phyloP scores from a whole-genome alignment of 1,140 invertebrate species.

The Teleogryllus occipitalis region DNA sequence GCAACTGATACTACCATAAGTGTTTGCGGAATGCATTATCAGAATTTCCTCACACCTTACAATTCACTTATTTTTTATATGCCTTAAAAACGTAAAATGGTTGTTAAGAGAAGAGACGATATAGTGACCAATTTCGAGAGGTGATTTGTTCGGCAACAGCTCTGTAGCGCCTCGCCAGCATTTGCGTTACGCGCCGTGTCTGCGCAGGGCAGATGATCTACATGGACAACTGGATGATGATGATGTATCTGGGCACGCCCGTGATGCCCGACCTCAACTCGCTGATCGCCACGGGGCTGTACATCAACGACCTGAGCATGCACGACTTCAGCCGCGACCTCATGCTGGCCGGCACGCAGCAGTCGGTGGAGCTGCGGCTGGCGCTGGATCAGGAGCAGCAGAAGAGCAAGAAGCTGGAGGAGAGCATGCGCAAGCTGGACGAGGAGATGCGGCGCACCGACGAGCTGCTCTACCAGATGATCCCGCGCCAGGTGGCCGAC shows the following conservation, averaged over 20 bases:
- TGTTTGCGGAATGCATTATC: no score
- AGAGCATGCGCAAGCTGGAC: slow-evolving; percentile 91
- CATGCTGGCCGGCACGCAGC: slow-evolving; percentile 93
- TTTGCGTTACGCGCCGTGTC: no score
- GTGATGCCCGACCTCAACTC: slow-evolving; percentile 89
- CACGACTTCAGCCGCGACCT: slow-evolving; percentile 95
- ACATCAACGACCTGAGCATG: slow-evolving; percentile 96
- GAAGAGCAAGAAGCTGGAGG: slow-evolving; percentile 92
- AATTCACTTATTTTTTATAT: no score
- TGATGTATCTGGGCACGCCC: slow-evolving; percentile 92
- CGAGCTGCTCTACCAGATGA: slow-evolving; percentile 95
- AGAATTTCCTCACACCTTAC: no score
- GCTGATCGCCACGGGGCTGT: slow-evolving; percentile 80
- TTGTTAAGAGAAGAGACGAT: no score
- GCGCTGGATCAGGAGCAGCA: slow-evolving; percentile 93
- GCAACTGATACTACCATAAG: no score
- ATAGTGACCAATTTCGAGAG: no score
- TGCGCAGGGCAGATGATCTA: slow-evolving; percentile 90
- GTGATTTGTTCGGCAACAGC: no score
- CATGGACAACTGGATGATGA: slow-evolving; percentile 95
- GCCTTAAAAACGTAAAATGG: no score
- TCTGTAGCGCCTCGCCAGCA: no score
- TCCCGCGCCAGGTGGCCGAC: slow-evolving; percentile 94
- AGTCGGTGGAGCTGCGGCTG: slow-evolving; percentile 91
- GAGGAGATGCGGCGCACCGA: slow-evolving; percentile 94